Conservation (phyloP, 2,797 vertebrate species). For the Dryobates pubescens region DNA sequence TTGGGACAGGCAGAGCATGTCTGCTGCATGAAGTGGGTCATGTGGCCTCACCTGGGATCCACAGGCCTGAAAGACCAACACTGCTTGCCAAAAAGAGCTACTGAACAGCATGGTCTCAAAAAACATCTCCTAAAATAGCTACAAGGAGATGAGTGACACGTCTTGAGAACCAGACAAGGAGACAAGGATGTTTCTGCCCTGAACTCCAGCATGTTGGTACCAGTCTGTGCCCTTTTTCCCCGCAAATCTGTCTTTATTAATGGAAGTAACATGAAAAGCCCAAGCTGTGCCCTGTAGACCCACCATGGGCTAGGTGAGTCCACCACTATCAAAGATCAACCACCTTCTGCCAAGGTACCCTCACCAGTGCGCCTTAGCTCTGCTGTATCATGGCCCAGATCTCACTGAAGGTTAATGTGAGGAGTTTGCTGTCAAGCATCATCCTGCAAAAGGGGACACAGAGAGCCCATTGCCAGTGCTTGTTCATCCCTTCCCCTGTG, state of each 20-base stretch:
- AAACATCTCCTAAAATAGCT: not conserved
- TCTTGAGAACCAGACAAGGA: not conserved
- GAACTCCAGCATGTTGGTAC: not conserved
- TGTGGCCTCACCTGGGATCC: not conserved
- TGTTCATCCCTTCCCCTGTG: not conserved
- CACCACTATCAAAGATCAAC: not conserved
- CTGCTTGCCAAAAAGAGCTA: not conserved
- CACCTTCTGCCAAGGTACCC: not conserved
- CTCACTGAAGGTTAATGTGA: not conserved
- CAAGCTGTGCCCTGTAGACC: not conserved
- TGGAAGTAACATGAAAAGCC: not conserved
- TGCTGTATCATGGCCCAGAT: not conserved
- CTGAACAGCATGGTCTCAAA: not conserved
- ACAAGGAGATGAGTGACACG: rapidly evolving
- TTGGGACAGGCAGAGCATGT: not conserved
- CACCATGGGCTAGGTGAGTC: not conserved
- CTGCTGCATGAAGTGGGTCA: not conserved
- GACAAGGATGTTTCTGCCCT: not conserved
- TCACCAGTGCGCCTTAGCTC: not conserved
- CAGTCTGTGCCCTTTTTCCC: not conserved
- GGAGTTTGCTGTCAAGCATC: not conserved
- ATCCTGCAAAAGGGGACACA: not conserved
- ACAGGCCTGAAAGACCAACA: not conserved
- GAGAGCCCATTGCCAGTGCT: not conserved
- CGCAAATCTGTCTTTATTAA: not conserved